phyloP scores from a whole-genome alignment of 2,113 vertebrate genomes.

The Bubo bubo region DNA sequence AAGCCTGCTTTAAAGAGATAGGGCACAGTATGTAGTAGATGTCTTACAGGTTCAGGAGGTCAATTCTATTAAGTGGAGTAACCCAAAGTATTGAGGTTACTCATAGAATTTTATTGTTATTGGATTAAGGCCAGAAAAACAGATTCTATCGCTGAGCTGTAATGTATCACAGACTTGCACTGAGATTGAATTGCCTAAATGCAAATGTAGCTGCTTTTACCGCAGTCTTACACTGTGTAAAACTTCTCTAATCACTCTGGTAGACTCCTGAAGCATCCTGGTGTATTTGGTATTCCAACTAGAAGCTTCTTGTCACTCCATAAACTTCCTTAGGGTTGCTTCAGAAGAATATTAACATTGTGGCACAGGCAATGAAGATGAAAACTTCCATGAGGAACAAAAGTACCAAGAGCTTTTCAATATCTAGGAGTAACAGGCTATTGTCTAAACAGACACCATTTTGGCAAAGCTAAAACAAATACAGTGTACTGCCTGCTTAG shows the following conservation, averaged over 20 bases:
- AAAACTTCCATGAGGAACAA: background rate
- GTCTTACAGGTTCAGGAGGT: slow-evolving; percentile 47
- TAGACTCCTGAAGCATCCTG: slow-evolving; percentile 24
- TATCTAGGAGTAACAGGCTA: background rate
- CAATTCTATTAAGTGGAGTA: slow-evolving; percentile 61
- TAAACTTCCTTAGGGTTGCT: background rate
- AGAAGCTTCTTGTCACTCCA: background rate
- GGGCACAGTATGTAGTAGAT: background rate
- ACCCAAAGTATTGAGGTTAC: slow-evolving; percentile 38
- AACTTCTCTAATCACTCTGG: slow-evolving; percentile 21
- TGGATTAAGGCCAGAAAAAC: slow-evolving; percentile 66
- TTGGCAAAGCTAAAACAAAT: background rate
- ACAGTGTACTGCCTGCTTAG: background rate
- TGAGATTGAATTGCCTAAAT: slow-evolving; percentile 52
- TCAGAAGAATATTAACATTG: background rate
- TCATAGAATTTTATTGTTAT: slow-evolving; percentile 59
- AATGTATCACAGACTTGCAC: slow-evolving; percentile 54
- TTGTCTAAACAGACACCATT: background rate
- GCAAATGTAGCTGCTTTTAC: slow-evolving; percentile 48
- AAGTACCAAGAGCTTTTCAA: background rate
- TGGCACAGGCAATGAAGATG: background rate
- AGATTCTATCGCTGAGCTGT: slow-evolving; percentile 64
- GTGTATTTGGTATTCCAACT: background rate
- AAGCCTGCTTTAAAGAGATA: background rate
- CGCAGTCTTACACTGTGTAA: slow-evolving; percentile 10